Conservation (phyloP, 2,797 vertebrate species). For the Tachyglossus aculeatus region DNA sequence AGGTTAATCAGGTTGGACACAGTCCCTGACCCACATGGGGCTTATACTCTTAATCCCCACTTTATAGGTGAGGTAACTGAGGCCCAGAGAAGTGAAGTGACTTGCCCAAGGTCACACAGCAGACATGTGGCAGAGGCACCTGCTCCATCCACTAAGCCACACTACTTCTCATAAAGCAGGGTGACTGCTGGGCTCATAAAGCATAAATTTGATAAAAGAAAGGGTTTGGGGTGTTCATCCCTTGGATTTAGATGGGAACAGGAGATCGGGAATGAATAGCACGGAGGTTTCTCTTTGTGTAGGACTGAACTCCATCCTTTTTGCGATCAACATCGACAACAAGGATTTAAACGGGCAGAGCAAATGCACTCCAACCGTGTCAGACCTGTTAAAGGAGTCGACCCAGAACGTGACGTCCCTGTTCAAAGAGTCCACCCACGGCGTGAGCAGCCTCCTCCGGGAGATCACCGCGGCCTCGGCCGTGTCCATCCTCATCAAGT, state of each 20-base stretch:
- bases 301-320: slow-evolving; percentile 98
- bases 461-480: slow-evolving; percentile 92
- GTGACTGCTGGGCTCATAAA: too few species aligned
- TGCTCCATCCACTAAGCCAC: too few species aligned
- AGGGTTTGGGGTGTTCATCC: too few species aligned
- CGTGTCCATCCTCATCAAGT: slow-evolving; percentile 86
- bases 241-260: not conserved
- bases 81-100: too few species aligned
- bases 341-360: slow-evolving; percentile 91
- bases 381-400: slow-evolving; percentile 93
- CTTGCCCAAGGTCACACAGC: too few species aligned
- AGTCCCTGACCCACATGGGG: too few species aligned
- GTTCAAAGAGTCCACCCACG: slow-evolving; percentile 94
- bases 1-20: too few species aligned
- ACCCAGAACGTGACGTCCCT: slow-evolving; percentile 93
- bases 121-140: too few species aligned
- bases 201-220: too few species aligned
- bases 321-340: slow-evolving; percentile 98
- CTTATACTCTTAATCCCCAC: too few species aligned
- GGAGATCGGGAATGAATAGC: not conserved
- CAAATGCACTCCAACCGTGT: slow-evolving; percentile 81
- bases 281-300: slow-evolving; percentile 8
- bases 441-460: slow-evolving; percentile 90
- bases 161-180: too few species aligned
- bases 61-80: too few species aligned